These are phyloP conservation scores for Chondrosia reniformis DNA, from an alignment of 37 sponge, comb jelly and placozoan species.

Conservation along the genomic window DNA sequence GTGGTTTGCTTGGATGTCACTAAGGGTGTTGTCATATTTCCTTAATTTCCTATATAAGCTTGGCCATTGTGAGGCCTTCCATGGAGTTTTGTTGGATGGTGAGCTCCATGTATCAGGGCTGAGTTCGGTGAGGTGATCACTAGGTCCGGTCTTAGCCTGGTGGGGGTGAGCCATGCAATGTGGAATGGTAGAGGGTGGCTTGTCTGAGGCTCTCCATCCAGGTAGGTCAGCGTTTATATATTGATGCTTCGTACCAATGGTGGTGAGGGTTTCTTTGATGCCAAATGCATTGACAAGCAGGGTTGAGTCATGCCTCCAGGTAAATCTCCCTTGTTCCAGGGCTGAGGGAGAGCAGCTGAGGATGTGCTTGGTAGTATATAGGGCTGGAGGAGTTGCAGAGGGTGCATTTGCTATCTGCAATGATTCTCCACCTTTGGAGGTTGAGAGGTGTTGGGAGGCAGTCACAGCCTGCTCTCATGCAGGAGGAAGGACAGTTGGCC, in stretches of 20 bases:
- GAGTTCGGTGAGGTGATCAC: too few relatives aligned
- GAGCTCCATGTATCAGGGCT: not conserved
- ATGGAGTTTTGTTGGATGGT: not conserved
- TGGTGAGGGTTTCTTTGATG: too few relatives aligned
- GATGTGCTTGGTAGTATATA: too few relatives aligned
- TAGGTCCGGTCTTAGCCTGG: not conserved
- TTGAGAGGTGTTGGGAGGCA: too few relatives aligned
- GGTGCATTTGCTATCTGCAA: not conserved
- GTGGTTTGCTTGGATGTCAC: slow-evolving; percentile 1
- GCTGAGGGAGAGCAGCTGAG: slow-evolving; percentile 14
- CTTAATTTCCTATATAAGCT: too few relatives aligned
- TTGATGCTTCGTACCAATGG: too few relatives aligned
- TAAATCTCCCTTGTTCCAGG: slow-evolving; percentile 26
- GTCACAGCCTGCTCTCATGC: too few relatives aligned
- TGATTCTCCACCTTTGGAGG: slow-evolving; percentile 22
- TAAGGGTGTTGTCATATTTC: too few relatives aligned
- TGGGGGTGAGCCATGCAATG: slow-evolving; percentile 1
- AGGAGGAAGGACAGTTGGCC: too few relatives aligned
- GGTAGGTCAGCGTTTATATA: not conserved
- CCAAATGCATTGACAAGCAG: too few relatives aligned
- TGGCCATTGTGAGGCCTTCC: not conserved
- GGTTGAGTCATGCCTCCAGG: slow-evolving; percentile 24
- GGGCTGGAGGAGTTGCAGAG: too few relatives aligned
- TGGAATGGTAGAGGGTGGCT: not conserved
- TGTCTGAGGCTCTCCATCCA: not conserved